A percentile compares a stretch with the other conserved stretches of the same genome.
Evolutionary conservation across 2,113 vertebrate genomes (phyloP).

Genomic region (Thinocorus orbignyianus): DNA sequence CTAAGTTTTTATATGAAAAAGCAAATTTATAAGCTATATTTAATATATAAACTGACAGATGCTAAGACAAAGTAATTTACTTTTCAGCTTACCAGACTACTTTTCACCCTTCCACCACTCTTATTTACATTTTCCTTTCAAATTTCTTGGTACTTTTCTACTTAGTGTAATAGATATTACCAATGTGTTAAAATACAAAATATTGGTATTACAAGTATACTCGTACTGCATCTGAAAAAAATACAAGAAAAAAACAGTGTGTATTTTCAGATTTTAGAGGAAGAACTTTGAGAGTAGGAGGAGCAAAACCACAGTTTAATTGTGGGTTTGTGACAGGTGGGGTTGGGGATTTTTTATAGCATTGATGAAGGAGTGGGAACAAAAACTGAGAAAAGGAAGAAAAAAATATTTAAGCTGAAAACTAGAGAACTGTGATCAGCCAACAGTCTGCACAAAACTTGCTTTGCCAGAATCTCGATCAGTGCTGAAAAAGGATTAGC

Average conservation of each 20-base stretch:
- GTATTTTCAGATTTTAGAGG: neutral
- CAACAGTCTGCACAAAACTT: neutral
- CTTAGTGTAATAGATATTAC: neutral
- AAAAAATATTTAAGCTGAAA: neutral
- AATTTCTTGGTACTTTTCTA: neutral
- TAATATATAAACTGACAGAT: neutral
- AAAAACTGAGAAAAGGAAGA: neutral
- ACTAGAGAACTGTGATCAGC: neutral
- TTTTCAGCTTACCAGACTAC: neutral
- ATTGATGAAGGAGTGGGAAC: neutral
- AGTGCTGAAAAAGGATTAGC: neutral
- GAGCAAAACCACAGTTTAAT: neutral
- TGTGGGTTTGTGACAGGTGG: rapidly evolving
- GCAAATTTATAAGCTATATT: neutral
- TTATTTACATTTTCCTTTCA: neutral
- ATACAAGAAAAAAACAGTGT: neutral
- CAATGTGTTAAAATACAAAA: neutral
- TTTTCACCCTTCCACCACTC: neutral
- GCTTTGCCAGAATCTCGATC: neutral
- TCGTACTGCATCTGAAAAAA: neutral
- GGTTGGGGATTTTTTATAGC: rapidly evolving
- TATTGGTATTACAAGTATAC: neutral
- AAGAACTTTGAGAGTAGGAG: neutral
- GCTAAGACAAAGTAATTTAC: neutral
- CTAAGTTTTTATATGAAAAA: neutral